Evolutionary conservation across 2,888 invertebrate species (phyloP), one percentile per base, ranked within the genome.

Genomic region (Lamproptera curius): DNA sequence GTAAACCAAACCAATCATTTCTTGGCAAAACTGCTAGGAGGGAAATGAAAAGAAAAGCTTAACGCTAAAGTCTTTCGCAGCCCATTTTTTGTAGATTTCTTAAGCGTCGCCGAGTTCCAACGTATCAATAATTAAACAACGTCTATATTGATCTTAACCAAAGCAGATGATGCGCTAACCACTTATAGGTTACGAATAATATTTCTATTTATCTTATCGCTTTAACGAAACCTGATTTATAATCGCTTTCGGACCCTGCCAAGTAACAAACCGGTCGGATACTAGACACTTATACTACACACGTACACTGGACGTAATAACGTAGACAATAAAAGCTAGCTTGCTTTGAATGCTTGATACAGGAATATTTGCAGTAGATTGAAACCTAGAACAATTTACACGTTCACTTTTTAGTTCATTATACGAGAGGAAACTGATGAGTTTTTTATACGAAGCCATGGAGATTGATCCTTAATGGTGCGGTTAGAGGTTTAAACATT

Each of bases 171-270:
- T 37, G 28, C 35, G 28, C 41, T 28, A 36, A 31, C 17, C 17
- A 14, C 10, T 13, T 16, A 42, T 17, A 17, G 16, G 42, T 23
- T 42, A 16, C 35, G 42, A 37, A 14, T 42, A 38, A 42, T 42
- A 47, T 34, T 47, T 47, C 38, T 47, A 42, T 47, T 47, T 47
- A 47, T 47, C 47, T 47, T 42, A 47, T 47, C 47, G 11, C 23
- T 8, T 33, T 47, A 47, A 47, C 38, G 42, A 42, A 47, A 47
- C 47, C 47, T 42, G 47, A 46, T 46, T 47, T 47, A 38, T 47
- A 47, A 47, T 47, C 37, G 42, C 38, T 47, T 47, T 47, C 23
- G 23, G 42, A 42, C 23, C 42, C 47, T 9, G 31, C 36, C 17
- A 31, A 20, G 17, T 47, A 33, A 47, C 42, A 42, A 42, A 47